Evolutionary conservation across 2,888 invertebrate species (phyloP).

Genomic region (Sphinx pinastri): DNA sequence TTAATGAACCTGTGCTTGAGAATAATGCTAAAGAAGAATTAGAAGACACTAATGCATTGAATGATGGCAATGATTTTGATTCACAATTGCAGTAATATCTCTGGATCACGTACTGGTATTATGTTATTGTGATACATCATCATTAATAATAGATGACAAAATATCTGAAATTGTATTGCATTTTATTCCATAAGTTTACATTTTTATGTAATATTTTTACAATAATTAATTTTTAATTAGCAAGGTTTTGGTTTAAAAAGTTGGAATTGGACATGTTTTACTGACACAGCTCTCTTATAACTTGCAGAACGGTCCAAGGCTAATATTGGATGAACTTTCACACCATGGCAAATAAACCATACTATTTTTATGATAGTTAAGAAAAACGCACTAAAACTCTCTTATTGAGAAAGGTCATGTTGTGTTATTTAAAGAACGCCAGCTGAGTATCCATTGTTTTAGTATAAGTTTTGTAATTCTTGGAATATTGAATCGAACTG

Average conservation of each 20-base stretch:
- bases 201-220: slow-evolving; percentile 10
- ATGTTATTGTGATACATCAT: neutral
- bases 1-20: slow-evolving; percentile 71
- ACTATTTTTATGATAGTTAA: too few species aligned
- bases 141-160: slow-evolving; percentile 10
- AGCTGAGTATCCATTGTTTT: too few species aligned
- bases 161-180: slow-evolving; percentile 12
- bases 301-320: too few species aligned
- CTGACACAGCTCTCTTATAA: neutral
- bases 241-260: neutral
- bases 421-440: too few species aligned
- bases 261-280: neutral
- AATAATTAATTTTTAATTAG: neutral
- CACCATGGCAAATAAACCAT: too few species aligned
- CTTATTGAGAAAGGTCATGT: too few species aligned
- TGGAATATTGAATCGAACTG: too few species aligned
- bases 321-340: too few species aligned
- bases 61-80: slow-evolving; percentile 73
- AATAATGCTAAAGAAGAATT: slow-evolving; percentile 80
- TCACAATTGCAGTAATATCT: slow-evolving; percentile 53
- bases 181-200: slow-evolving; percentile 18
- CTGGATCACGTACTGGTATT: neutral
- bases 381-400: too few species aligned
- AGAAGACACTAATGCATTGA: slow-evolving; percentile 72
- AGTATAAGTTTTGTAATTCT: too few species aligned